Percentiles rank a stretch among this genome's conserved stretches.
phyloP scores from a whole-genome alignment of 2,113 vertebrate species.

The Paradoxurus hermaphroditus region DNA sequence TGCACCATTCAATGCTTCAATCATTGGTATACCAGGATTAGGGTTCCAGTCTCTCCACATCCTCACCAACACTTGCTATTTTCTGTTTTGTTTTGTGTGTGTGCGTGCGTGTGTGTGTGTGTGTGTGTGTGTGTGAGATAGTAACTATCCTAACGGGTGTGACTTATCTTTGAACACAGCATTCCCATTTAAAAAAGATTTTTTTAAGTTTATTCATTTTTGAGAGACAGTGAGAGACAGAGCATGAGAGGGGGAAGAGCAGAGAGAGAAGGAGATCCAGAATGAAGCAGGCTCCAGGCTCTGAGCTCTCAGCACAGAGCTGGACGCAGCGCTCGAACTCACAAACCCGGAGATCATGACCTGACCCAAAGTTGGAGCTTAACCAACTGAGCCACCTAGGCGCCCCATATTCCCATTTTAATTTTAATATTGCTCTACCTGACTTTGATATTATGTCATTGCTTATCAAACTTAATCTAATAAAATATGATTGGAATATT shows the following conservation, averaged over 20 bases:
- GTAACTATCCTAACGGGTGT: background rate
- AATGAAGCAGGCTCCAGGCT: too few relatives aligned
- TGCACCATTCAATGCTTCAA: background rate
- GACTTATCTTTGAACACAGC: background rate
- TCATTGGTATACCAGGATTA: background rate
- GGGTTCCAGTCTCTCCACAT: background rate
- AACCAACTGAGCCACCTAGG: too few relatives aligned
- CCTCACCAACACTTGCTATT: background rate
- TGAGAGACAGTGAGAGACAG: too few relatives aligned
- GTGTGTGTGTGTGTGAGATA: background rate
- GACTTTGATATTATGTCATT: background rate
- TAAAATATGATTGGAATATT: background rate
- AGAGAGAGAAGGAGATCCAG: too few relatives aligned
- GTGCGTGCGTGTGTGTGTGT: too few relatives aligned
- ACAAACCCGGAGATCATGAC: too few relatives aligned
- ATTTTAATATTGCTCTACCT: background rate
- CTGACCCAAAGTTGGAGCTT: too few relatives aligned
- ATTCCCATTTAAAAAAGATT: background rate
- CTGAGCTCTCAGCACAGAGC: too few relatives aligned
- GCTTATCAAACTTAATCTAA: background rate
- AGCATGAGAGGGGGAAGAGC: too few relatives aligned
- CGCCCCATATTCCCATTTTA: background rate
- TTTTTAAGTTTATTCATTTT: too few relatives aligned
- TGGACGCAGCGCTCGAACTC: too few relatives aligned
- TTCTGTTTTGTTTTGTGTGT: background rate